These are phyloP conservation scores for Nyctalus aviator DNA, from an alignment of 2,797 vertebrate species.

Conservation along the genomic window DNA sequence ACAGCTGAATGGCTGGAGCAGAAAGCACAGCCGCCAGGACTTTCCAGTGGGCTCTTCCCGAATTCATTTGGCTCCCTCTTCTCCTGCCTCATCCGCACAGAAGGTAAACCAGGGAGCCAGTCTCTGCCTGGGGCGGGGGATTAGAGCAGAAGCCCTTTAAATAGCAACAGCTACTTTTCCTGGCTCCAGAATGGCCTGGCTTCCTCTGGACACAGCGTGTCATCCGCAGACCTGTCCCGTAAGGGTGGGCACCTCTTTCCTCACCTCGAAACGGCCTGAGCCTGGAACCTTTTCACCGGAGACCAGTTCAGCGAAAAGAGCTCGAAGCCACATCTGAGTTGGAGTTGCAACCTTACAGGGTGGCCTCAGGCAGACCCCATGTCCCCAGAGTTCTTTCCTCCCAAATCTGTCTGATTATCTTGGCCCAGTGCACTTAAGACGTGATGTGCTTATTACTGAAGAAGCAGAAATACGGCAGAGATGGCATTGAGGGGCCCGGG, in stretches of 20 bases:
- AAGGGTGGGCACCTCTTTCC: conserved; percentile 32
- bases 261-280: conserved; percentile 46
- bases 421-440: neutral
- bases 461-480: neutral
- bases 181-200: conserved; percentile 45
- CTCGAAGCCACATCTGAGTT: neutral
- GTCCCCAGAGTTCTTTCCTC: neutral
- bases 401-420: neutral
- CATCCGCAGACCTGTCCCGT: conserved; percentile 1
- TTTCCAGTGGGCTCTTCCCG: neutral
- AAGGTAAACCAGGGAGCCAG: neutral
- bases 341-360: neutral
- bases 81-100: neutral
- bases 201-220: conserved; percentile 27
- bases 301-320: neutral
- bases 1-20: neutral
- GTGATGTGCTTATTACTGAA: neutral
- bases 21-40: neutral
- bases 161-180: conserved; percentile 5
- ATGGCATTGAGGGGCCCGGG: neutral
- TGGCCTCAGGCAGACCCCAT: neutral
- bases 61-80: neutral
- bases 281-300: conserved; percentile 39
- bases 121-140: neutral
- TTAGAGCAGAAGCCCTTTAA: conserved; percentile 42